These are phyloP conservation scores for Clepsis dumicolana DNA, from an alignment of 2,888 invertebrate genomes.

Conservation along the genomic window DNA sequence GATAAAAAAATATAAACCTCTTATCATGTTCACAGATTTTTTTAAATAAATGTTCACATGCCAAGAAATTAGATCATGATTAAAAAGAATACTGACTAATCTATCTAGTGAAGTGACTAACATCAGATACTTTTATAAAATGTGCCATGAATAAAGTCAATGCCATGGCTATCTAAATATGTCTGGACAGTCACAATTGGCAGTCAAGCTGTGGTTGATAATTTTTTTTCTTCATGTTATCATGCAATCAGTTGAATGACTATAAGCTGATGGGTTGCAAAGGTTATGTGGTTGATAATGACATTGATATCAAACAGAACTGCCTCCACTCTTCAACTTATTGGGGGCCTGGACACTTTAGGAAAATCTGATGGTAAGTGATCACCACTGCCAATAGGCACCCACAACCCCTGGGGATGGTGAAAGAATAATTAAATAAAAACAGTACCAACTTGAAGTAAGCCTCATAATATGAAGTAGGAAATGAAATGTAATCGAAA, in stretches of 20 bases:
- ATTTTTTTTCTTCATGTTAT: neutral
- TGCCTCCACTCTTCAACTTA: no score
- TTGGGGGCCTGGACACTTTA: no score
- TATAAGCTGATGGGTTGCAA: no score
- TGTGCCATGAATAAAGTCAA: neutral
- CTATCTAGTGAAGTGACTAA: constrained; percentile 6
- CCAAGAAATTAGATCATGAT: constrained; percentile 25
- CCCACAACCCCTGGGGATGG: no score
- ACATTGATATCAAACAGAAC: no score
- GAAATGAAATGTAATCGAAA: neutral
- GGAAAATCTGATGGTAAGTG: no score
- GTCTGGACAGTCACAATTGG: neutral
- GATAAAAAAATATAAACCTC: neutral
- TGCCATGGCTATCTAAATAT: constrained; percentile 2
- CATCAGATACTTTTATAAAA: neutral
- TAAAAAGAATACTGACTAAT: constrained; percentile 21
- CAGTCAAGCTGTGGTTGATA: neutral
- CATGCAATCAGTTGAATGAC: no score
- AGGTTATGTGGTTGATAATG: no score
- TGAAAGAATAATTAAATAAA: no score
- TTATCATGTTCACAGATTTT: neutral
- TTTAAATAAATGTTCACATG: constrained; percentile 13
- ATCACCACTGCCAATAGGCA: no score
- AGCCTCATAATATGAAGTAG: no score
- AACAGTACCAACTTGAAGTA: no score